phyloP scores from a whole-genome alignment of 2,888 invertebrate species.

The Cynaeus angustus region DNA sequence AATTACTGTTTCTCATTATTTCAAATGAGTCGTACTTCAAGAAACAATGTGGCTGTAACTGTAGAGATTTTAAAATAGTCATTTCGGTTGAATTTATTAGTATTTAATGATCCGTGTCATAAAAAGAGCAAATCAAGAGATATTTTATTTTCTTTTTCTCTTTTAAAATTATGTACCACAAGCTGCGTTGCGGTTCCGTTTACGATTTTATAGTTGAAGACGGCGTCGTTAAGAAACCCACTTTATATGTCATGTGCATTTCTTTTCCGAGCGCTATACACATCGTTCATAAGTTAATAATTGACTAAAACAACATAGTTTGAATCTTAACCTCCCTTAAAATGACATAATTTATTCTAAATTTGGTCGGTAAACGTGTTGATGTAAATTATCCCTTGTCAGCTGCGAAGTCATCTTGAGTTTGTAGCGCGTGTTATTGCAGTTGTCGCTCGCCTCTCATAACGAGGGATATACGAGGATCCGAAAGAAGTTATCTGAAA shows the following conservation, averaged over 20 bases:
- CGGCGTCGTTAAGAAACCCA: slow-evolving; percentile 6
- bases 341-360: neutral
- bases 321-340: too few relatives aligned
- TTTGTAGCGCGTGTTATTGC: slow-evolving; percentile 11
- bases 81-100: neutral
- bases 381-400: slow-evolving; percentile 21
- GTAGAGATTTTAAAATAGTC: neutral
- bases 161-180: neutral
- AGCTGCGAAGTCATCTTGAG: slow-evolving; percentile 9
- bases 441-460: slow-evolving; percentile 16
- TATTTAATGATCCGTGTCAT: neutral
- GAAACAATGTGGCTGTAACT: neutral
- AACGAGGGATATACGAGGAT: slow-evolving; percentile 1
- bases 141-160: neutral
- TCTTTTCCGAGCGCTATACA: too few relatives aligned
- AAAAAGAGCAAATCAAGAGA: too few relatives aligned
- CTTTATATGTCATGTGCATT: slow-evolving; percentile 5
- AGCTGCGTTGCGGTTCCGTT: neutral
- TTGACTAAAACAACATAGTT: too few relatives aligned
- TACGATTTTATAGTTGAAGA: slow-evolving; percentile 14
- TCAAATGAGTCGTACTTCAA: neutral
- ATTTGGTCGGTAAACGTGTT: slow-evolving; percentile 1
- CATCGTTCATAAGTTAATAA: too few relatives aligned
- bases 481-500: slow-evolving; percentile 30
- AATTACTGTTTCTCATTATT: slow-evolving; percentile 17